Evolutionary conservation across 2,113 vertebrate genomes (phyloP).

Genomic region (Pterocles gutturalis): DNA sequence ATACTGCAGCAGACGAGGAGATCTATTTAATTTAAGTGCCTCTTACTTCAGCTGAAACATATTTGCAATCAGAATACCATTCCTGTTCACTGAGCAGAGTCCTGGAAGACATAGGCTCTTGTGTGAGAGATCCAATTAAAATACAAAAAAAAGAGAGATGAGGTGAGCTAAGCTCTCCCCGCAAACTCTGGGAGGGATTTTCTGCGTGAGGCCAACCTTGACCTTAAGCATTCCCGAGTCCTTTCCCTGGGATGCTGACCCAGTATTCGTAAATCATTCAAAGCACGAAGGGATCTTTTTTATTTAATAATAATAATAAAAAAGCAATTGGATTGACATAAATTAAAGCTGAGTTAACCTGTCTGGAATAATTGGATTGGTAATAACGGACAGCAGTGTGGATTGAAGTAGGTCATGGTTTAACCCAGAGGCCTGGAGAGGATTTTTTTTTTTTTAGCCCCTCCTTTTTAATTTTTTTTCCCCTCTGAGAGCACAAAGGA

Average conservation of each 20-base stretch:
- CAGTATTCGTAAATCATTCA: conserved; percentile 44
- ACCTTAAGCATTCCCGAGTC: conserved; percentile 47
- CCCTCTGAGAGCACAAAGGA: neutral
- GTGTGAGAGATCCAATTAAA: conserved; percentile 46
- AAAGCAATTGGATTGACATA: conserved; percentile 65
- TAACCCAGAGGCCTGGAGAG: conserved; percentile 53
- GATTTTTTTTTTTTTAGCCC: neutral
- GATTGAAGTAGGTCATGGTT: conserved; percentile 68
- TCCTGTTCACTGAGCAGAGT: conserved; percentile 26
- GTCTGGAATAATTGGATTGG: conserved; percentile 73
- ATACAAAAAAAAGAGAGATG: neutral
- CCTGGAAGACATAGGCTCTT: conserved; percentile 26
- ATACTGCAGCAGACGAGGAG: neutral
- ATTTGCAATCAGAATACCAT: conserved; percentile 15
- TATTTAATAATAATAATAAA: conserved; percentile 25
- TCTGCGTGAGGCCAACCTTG: neutral
- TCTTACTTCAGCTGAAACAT: conserved; percentile 29
- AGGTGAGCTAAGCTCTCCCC: neutral
- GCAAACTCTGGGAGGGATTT: neutral
- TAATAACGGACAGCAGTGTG: conserved; percentile 59
- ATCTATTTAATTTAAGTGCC: conserved; percentile 47
- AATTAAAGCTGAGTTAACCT: conserved; percentile 72
- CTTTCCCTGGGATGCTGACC: conserved; percentile 39
- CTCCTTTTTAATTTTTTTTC: neutral
- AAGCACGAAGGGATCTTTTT: conserved; percentile 43